Base-by-base conservation (phyloP, 1,140 invertebrate species). In the Bombus vancouverensis region DNA sequence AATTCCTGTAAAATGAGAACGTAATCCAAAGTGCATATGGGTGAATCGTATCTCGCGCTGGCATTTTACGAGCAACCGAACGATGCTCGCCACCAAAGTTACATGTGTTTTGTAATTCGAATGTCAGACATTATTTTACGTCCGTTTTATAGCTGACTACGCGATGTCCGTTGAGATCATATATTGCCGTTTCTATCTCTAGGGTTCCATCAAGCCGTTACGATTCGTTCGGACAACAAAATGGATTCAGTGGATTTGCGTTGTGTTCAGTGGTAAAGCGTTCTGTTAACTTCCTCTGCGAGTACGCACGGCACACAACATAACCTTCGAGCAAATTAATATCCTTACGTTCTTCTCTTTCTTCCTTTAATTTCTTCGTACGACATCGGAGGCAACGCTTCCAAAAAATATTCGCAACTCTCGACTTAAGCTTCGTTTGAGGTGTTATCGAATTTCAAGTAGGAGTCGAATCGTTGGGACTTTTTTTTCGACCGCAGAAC, bases 31-130 rank as follows among this genome's bases (percentile, higher is more conserved):
- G 39, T 71, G 9, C 76, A 9, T 72, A 74, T 5, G 65, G 39
- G 22, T 25, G 57, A 62, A 37, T 28, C 18, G 28, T 75, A 47
- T 32, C 47, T 66, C 44, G 83, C 8, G 57, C 47, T 34, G 78
- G 32, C 32, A 77, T 59, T 86, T 89, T 89, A 89, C 83, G 87
- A 77, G 79, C 83, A 47, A 86, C 44, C 28, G 73, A 82, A 86
- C 68, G 87, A 83, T 59, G 62, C 71, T 65, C 83, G 57, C 76
- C 59, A 81, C 83, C 88, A 86, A 85, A 82, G 74, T 78, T 86
- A 82, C 86, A 72, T 9, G 34, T 82, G 79, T 89, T 83, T 75
- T 71, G 87, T 80, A 88, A 88, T 89, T 66, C 44, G 68, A 88
- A 71, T 62, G 76, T 77, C 83, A 25, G 66, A 66, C 83, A 76